These are phyloP conservation scores for Margaritifera margaritifera DNA, from an alignment of 2,888 invertebrate species.

Conservation along the genomic window DNA sequence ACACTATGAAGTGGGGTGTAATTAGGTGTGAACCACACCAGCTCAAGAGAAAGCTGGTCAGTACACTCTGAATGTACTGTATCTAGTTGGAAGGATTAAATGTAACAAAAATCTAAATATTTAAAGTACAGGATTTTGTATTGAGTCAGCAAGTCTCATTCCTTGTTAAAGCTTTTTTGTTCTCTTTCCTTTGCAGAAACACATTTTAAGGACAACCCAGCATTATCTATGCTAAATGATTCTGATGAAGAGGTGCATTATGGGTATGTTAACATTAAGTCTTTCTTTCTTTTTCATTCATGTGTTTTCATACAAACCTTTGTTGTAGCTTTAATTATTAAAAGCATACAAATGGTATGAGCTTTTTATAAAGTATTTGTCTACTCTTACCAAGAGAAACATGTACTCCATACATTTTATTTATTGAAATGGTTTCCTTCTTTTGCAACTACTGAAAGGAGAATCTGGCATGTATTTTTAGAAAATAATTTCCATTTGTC, in stretches of 20 bases:
- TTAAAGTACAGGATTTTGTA: too few species aligned
- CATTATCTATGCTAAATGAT: slow-evolving; percentile 98
- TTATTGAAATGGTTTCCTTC: too few species aligned
- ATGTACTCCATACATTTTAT: background rate
- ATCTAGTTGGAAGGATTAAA: too few species aligned
- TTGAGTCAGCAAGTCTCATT: too few species aligned
- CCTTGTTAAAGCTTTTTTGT: slow-evolving; percentile 6
- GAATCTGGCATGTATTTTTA: too few species aligned
- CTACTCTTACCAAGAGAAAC: background rate
- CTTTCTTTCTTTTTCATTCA: background rate
- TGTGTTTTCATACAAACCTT: background rate
- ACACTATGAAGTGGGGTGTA: too few species aligned
- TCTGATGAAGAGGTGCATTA: slow-evolving; percentile 95
- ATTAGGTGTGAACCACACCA: too few species aligned
- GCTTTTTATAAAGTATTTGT: background rate
- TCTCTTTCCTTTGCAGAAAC: slow-evolving; percentile 80
- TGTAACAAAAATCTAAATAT: too few species aligned
- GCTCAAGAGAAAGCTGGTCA: too few species aligned
- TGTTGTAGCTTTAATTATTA: background rate
- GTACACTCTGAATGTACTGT: too few species aligned
- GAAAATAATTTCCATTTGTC: too few species aligned
- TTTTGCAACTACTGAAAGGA: too few species aligned
- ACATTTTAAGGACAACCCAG: slow-evolving; percentile 96
- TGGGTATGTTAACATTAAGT: slow-evolving; percentile 75
- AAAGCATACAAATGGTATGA: background rate